Conservation (phyloP, 2,888 invertebrate species). For the Lamellibrachia satsuma region DNA sequence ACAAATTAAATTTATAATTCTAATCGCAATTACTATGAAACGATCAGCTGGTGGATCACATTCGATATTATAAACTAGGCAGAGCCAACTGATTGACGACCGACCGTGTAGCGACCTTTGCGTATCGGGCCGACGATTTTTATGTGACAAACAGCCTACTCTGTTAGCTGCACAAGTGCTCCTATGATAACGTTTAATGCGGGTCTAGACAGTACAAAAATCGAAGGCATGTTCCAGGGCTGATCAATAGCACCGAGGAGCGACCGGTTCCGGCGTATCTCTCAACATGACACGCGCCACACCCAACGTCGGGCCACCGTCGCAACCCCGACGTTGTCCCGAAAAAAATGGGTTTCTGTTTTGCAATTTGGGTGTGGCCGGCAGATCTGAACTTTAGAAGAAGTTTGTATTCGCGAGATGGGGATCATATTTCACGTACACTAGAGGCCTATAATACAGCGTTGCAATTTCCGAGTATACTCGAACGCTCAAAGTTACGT, state of each 20-base stretch:
- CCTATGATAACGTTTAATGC: not conserved
- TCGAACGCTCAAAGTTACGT: too few relatives aligned
- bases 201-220: not conserved
- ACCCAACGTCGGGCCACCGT: too few relatives aligned
- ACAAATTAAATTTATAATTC: too few relatives aligned
- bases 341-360: too few relatives aligned
- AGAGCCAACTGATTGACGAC: not conserved
- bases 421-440: too few relatives aligned
- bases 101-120: not conserved
- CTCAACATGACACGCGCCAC: not conserved
- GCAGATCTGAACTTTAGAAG: too few relatives aligned
- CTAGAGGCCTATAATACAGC: too few relatives aligned
- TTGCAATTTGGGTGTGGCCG: too few relatives aligned
- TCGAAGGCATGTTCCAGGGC: not conserved
- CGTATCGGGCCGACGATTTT: not conserved
- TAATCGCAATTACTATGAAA: not conserved
- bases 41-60: not conserved
- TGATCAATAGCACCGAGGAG: not conserved
- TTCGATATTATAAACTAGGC: not conserved
- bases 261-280: too few relatives aligned
- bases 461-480: too few relatives aligned
- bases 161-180: not conserved
- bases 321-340: too few relatives aligned
- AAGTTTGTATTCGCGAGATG: too few relatives aligned
- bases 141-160: not conserved